phyloP scores from a whole-genome alignment of 2,888 invertebrate genomes.

The Busseola fusca region DNA sequence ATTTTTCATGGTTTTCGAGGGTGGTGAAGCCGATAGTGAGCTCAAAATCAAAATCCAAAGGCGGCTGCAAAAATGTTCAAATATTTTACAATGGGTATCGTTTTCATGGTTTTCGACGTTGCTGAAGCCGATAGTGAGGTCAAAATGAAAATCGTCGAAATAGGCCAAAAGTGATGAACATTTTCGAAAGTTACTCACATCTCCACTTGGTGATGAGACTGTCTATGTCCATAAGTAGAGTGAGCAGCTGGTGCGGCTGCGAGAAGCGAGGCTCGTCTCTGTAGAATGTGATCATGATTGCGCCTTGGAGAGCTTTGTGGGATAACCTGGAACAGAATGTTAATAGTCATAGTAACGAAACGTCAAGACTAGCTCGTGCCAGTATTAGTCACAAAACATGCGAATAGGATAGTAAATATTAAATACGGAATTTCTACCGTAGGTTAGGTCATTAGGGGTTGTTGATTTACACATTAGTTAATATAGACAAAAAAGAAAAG shows the following conservation, averaged over 20 bases:
- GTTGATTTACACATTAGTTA: neutral
- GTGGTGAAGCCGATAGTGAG: too few species aligned
- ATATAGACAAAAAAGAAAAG: too few species aligned
- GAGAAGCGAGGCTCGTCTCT: slow-evolving; percentile 99
- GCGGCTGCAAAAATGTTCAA: too few species aligned
- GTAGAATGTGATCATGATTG: slow-evolving; percentile 99
- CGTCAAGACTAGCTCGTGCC: neutral
- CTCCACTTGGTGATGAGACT: slow-evolving; percentile 99
- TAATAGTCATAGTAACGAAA: neutral
- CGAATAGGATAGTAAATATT: neutral
- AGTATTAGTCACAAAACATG: neutral
- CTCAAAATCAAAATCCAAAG: too few species aligned
- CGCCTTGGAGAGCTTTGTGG: slow-evolving; percentile 97
- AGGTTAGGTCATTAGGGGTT: neutral
- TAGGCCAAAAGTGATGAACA: too few species aligned
- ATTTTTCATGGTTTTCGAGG: too few species aligned
- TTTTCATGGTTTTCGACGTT: too few species aligned
- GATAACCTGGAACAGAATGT: slow-evolving; percentile 90
- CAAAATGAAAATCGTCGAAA: too few species aligned
- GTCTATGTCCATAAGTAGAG: slow-evolving; percentile 99
- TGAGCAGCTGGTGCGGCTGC: slow-evolving; percentile 98
- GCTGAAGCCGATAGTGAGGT: too few species aligned
- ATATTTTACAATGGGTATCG: too few species aligned
- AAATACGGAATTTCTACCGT: neutral
- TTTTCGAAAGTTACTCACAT: slow-evolving; percentile 84